Evolutionary conservation across 2,888 invertebrate species (phyloP), one percentile per base, ranked within the genome.

Genomic region (Agrilus cyanescens): DNA sequence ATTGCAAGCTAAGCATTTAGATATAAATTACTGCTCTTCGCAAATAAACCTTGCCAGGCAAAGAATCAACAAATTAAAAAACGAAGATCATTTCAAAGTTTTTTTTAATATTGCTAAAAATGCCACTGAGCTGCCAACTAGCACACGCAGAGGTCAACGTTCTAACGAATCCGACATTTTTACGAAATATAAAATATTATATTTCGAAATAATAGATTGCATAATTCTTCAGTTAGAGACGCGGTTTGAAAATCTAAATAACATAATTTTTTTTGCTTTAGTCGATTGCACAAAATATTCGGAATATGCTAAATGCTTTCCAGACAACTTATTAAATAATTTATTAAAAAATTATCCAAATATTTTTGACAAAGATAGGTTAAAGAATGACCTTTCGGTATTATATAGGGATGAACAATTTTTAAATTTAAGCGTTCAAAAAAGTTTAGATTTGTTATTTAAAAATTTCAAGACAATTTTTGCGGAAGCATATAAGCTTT

Each of bases 1-100:
- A 16, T 44, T 50, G 12, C 48, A 50, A 34, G 48, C 46, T 38
- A 49, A 46, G 20, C 45, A 46, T 32, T 44, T 51, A 10, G 50
- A 52, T 34, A 49, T 53, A 32, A 49, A 44, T 45, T 49, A 37
- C 30, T 52, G 53, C 33, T 14, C 48, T 32, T 41, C 40, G 25
- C 44, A 48, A 38, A 51, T 50, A 32, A 46, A 41, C 30, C 39
- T 12, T 38, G 29, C 37, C 36, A 32, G 32, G 38, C 33, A 41
- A 32, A 29, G 18, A 6, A n/a, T n/a, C n/a, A n/a, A n/a, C n/a
- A n/a, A n/a, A n/a, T n/a, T n/a, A n/a, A n/a, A n/a, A n/a, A 29
- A 20, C 16, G 44, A 46, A 32, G 18, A 18, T 18, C 18, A 18
- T 18, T 3, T 5, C 5, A 18, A 18, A 18, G 18, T 4, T 4